Evolutionary conservation across 2,797 vertebrate genomes (phyloP).

Genomic region (Sebastes variabilis): DNA sequence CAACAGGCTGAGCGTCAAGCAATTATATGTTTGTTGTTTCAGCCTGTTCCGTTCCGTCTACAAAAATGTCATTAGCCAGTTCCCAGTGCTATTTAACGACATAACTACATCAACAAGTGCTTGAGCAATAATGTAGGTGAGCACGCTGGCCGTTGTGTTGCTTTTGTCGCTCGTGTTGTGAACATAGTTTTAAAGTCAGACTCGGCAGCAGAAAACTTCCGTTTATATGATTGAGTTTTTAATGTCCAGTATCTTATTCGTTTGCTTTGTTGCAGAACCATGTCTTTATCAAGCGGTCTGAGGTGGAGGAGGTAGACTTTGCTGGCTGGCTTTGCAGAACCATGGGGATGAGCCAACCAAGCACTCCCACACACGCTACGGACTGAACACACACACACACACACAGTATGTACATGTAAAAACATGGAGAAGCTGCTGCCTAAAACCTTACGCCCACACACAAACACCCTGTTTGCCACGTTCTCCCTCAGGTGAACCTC

Average conservation of each 20-base stretch:
- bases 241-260: background rate
- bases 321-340: constrained; percentile 91
- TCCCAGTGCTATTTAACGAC: background rate
- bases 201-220: background rate
- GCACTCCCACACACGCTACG: constrained; percentile 86
- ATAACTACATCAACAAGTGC: background rate
- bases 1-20: background rate
- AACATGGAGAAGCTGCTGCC: constrained; percentile 34
- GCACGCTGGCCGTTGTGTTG: too few relatives aligned
- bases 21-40: background rate
- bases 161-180: too few relatives aligned
- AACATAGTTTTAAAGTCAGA: background rate
- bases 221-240: background rate
- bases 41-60: background rate
- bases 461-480: constrained; percentile 6
- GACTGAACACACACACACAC: constrained; percentile 53
- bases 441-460: constrained; percentile 5
- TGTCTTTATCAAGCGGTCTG: constrained; percentile 89
- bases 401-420: constrained; percentile 15
- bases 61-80: background rate
- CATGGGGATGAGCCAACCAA: constrained; percentile 87
- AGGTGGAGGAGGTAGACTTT: constrained; percentile 90
- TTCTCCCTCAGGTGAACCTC: constrained; percentile 39
- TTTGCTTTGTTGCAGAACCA: constrained; percentile 82
- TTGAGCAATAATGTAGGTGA: background rate